Conservation (phyloP, 2,113 vertebrate genomes). For the Semnornis frantzii region DNA sequence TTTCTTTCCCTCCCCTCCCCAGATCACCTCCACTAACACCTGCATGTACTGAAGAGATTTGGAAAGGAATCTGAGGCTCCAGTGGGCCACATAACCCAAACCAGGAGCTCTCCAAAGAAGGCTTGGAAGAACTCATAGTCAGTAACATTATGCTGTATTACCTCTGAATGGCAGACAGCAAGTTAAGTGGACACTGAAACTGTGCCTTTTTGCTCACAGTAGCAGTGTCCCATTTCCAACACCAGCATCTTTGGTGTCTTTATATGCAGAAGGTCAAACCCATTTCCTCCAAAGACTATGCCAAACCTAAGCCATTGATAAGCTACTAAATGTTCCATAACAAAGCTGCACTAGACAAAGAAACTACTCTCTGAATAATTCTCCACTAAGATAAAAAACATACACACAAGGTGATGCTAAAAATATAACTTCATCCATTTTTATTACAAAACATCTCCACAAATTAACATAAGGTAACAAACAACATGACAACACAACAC, state of each 20-base stretch:
- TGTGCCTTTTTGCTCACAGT: background rate
- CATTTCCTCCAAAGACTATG: background rate
- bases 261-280: background rate
- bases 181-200: background rate
- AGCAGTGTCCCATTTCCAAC: background rate
- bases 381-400: background rate
- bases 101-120: background rate
- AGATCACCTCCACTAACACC: background rate
- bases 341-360: background rate
- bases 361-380: background rate
- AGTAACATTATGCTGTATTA: background rate
- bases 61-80: background rate
- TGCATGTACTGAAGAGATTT: background rate
- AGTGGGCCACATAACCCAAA: background rate
- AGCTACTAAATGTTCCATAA: background rate
- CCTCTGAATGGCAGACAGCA: background rate
- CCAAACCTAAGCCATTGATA: background rate
- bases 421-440: background rate
- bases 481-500: background rate
- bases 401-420: background rate
- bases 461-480: background rate
- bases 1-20: background rate
- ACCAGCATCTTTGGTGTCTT: background rate
- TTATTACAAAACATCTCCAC: background rate
- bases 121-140: background rate